Conservation (phyloP, 35 echinoderm and acorn worm genomes). For the Apostichopus parvimensis region DNA sequence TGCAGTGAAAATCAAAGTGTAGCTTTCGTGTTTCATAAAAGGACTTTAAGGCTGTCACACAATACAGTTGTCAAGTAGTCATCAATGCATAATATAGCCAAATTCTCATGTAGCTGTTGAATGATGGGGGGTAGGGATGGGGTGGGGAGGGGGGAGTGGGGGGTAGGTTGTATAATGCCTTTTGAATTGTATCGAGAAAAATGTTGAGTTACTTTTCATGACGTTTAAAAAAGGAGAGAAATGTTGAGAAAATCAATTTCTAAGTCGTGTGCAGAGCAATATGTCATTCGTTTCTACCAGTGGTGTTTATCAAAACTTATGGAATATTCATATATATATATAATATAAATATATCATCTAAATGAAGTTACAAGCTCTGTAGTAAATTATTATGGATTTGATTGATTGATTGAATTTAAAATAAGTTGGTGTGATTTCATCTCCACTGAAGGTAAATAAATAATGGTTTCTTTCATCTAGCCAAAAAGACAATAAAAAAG, state of each 20-base stretch:
- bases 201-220: neutral
- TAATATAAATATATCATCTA: neutral
- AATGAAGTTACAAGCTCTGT: no score
- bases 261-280: slow-evolving; percentile 44
- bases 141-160: no score
- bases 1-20: slow-evolving; percentile 12
- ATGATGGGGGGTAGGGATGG: neutral
- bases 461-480: no score
- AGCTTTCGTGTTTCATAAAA: neutral
- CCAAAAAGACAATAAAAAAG: no score
- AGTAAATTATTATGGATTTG: no score
- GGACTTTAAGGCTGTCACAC: neutral
- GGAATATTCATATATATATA: neutral
- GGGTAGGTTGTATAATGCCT: neutral
- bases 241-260: slow-evolving; percentile 3
- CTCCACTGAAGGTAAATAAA: neutral
- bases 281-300: slow-evolving; percentile 20
- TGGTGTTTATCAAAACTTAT: neutral
- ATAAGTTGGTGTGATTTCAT: neutral
- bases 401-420: neutral
- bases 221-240: neutral
- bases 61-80: neutral
- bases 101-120: neutral
- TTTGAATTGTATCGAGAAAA: neutral
- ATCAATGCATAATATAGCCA: neutral